phyloP scores from a whole-genome alignment of 2,888 invertebrate genomes.

The Eilema caniola region DNA sequence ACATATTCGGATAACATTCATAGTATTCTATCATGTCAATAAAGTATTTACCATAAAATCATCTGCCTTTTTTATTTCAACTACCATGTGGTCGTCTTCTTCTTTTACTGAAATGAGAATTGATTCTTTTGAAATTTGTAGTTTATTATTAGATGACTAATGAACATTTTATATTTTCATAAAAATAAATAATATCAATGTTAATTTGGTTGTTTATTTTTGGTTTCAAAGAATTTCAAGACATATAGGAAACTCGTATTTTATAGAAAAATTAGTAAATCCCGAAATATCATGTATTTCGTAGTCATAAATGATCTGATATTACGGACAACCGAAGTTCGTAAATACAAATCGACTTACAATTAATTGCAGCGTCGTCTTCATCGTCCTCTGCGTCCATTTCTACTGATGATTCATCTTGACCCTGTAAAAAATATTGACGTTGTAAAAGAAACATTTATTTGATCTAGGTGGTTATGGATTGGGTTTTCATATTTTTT shows the following conservation, averaged over 20 bases:
- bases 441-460: neutral
- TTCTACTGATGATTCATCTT: constrained; percentile 76
- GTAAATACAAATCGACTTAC: constrained; percentile 53
- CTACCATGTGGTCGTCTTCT: constrained; percentile 76
- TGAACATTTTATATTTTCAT: no score
- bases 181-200: no score
- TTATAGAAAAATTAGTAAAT: no score
- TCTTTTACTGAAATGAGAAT: constrained; percentile 77
- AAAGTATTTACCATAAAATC: constrained; percentile 70
- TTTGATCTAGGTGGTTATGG: constrained; percentile 18
- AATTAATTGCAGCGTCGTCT: constrained; percentile 76
- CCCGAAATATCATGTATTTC: no score
- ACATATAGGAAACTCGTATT: neutral
- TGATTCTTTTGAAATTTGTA: no score
- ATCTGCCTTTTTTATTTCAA: constrained; percentile 78
- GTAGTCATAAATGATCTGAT: neutral
- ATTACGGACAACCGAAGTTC: neutral
- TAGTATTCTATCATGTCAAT: neutral
- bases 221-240: neutral
- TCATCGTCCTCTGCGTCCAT: constrained; percentile 76
- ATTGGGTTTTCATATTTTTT: neutral
- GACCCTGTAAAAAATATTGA: constrained; percentile 26
- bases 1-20: neutral
- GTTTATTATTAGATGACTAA: no score
- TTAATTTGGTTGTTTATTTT: no score